Evolutionary conservation across 2,888 invertebrate genomes (phyloP).

Genomic region (Drymonia ruficornis): DNA sequence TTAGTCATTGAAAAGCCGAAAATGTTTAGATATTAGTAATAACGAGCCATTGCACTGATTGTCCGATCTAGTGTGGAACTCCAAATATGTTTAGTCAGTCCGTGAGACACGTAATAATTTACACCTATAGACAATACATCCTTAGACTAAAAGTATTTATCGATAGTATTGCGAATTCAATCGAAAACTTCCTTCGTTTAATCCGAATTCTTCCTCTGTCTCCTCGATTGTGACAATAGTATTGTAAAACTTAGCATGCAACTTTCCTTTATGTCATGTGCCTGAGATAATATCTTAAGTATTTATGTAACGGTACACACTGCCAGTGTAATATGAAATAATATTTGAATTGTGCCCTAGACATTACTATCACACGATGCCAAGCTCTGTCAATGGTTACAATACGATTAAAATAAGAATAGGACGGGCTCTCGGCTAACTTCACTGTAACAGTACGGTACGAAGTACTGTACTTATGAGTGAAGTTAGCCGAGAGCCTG

Average conservation of each 20-base stretch:
- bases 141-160: neutral
- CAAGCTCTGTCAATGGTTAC: neutral
- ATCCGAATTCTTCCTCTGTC: neutral
- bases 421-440: no score
- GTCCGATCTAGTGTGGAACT: slow-evolving; percentile 21
- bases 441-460: no score
- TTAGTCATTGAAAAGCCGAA: slow-evolving; percentile 38
- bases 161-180: neutral
- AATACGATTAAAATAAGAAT: no score
- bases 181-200: neutral
- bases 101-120: slow-evolving; percentile 18
- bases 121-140: slow-evolving; percentile 3
- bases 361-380: neutral
- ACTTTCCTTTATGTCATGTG: neutral
- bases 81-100: slow-evolving; percentile 32
- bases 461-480: no score
- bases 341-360: neutral
- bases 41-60: slow-evolving; percentile 36
- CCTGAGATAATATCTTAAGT: neutral
- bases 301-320: neutral
- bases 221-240: neutral
- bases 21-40: slow-evolving; percentile 34
- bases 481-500: no score
- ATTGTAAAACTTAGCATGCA: neutral
- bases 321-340: slow-evolving; percentile 2